These are phyloP conservation scores for Drosophila parvula DNA, from an alignment of 1,140 invertebrate species.

Conservation along the genomic window DNA sequence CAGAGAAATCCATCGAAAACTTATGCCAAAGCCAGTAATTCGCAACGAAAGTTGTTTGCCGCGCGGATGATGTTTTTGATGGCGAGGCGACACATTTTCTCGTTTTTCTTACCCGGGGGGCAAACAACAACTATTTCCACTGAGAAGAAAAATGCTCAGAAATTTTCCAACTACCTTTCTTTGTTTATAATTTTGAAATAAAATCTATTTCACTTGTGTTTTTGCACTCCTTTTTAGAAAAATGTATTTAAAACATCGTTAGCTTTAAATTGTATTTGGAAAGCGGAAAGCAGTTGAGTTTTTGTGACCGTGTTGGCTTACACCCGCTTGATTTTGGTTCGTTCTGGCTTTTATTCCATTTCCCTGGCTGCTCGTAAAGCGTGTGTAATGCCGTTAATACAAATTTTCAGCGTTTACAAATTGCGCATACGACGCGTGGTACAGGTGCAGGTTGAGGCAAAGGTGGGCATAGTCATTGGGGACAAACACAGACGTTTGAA, in stretches of 20 bases:
- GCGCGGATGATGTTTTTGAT: conserved; percentile 19
- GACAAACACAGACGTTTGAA: conserved; percentile 52
- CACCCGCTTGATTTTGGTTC: conserved; percentile 7
- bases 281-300: not conserved
- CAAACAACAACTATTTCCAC: too few species aligned
- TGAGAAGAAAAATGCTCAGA: too few species aligned
- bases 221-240: too few species aligned
- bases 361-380: conserved; percentile 68
- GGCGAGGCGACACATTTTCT: not conserved
- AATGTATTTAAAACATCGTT: too few species aligned
- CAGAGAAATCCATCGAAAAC: conserved; percentile 17
- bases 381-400: conserved; percentile 78
- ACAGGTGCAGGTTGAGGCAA: conserved; percentile 11
- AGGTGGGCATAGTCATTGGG: conserved; percentile 28
- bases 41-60: not conserved
- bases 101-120: too few species aligned
- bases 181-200: not conserved
- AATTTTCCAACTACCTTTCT: too few species aligned
- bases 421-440: conserved; percentile 76
- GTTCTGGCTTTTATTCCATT: conserved; percentile 38
- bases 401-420: conserved; percentile 79
- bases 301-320: conserved; percentile 9
- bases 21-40: conserved; percentile 8
- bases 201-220: not conserved
- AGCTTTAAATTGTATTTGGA: not conserved